Evolutionary conservation across 2,888 invertebrate genomes (phyloP).

Genomic region (Empis livida): DNA sequence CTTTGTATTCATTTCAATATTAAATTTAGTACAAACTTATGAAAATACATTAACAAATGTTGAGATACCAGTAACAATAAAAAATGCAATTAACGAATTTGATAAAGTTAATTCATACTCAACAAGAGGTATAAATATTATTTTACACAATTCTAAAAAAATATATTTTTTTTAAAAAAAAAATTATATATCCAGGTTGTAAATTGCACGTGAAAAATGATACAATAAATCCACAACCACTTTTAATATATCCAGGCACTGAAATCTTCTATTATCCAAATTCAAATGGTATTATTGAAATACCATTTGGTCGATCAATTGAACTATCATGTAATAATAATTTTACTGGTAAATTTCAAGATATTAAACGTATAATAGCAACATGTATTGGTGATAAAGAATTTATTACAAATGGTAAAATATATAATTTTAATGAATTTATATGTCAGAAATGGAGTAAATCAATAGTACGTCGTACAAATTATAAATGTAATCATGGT

Average conservation of each 20-base stretch:
- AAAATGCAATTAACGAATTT: too few species aligned
- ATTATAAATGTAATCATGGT: constrained; percentile 23
- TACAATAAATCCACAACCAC: constrained; percentile 41
- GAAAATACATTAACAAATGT: too few species aligned
- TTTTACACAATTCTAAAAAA: too few species aligned
- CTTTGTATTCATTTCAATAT: too few species aligned
- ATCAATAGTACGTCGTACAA: constrained; percentile 23
- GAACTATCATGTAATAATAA: constrained; percentile 23
- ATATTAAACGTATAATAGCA: background rate
- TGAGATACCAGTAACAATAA: too few species aligned
- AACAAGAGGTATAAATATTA: too few species aligned
- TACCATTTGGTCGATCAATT: constrained; percentile 19
- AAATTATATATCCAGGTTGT: background rate
- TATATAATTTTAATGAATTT: constrained; percentile 24
- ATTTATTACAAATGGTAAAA: constrained; percentile 19
- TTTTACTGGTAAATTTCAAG: background rate
- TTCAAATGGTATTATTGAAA: constrained; percentile 17
- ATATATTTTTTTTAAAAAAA: too few species aligned
- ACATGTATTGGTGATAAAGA: constrained; percentile 18
- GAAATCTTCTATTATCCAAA: constrained; percentile 22
- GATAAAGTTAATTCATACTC: too few species aligned
- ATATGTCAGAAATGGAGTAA: constrained; percentile 25
- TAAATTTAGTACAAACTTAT: too few species aligned
- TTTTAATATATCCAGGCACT: constrained; percentile 37
- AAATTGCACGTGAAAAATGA: background rate